Evolutionary conservation across 2,888 invertebrate species (phyloP).

Genomic region (Dorcus parallelipipedus): DNA sequence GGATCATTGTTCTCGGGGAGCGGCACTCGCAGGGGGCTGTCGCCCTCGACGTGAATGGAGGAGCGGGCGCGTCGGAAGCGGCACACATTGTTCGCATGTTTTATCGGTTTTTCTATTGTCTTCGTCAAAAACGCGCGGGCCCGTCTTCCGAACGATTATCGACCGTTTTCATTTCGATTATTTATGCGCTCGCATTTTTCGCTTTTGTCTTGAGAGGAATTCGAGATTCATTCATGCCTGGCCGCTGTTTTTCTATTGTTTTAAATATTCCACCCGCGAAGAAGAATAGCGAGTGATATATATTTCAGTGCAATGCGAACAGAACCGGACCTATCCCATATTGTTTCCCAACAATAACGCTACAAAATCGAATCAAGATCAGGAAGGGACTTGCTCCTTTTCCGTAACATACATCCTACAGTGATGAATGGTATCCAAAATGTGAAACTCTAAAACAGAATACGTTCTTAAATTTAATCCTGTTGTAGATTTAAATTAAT

Average conservation of each 20-base stretch:
- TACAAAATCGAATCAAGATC: too few species aligned
- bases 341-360: too few species aligned
- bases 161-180: neutral
- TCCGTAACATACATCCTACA: too few species aligned
- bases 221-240: neutral
- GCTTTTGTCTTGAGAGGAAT: neutral
- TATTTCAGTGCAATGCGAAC: too few species aligned
- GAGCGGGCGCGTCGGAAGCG: conserved; percentile 1
- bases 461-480: too few species aligned
- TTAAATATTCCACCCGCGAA: too few species aligned
- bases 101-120: conserved; percentile 17
- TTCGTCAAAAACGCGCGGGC: neutral
- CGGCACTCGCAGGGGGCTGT: conserved; percentile 15
- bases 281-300: too few species aligned
- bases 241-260: neutral
- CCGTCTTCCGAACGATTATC: neutral
- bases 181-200: neutral
- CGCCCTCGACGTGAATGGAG: conserved; percentile 5
- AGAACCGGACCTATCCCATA: too few species aligned
- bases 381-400: too few species aligned
- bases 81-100: conserved; percentile 13
- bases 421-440: too few species aligned
- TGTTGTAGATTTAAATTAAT: too few species aligned
- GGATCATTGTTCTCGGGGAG: conserved; percentile 13
- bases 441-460: too few species aligned